A percentile compares a stretch with the other conserved stretches of the same genome.
Evolutionary conservation across 2,888 invertebrate genomes (phyloP).

Genomic region (Antheraea yamamai): DNA sequence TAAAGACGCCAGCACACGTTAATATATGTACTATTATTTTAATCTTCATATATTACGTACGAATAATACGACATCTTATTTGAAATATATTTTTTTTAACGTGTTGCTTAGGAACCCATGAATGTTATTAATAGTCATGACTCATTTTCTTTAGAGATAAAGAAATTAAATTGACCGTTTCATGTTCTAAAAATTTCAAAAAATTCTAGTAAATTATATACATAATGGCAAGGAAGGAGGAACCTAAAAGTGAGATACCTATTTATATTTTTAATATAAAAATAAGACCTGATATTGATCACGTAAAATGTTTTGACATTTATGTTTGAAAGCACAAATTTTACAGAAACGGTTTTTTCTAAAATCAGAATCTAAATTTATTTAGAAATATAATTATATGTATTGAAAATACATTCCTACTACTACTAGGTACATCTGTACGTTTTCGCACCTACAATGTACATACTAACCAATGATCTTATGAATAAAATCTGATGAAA

Average conservation of each 20-base stretch:
- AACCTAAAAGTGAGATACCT: slow-evolving; percentile 57
- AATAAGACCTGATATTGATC: slow-evolving; percentile 3
- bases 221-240: slow-evolving; percentile 65
- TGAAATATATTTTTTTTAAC: neutral
- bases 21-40: too few relatives aligned
- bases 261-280: neutral
- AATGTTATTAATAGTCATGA: neutral
- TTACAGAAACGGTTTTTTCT: neutral
- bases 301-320: neutral
- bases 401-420: too few relatives aligned
- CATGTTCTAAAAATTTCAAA: slow-evolving; percentile 51
- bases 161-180: slow-evolving; percentile 13
- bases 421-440: too few relatives aligned
- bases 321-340: neutral
- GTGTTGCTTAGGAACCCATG: slow-evolving; percentile 43
- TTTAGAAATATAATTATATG: too few relatives aligned
- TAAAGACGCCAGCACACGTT: too few relatives aligned
- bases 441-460: too few relatives aligned
- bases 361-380: neutral
- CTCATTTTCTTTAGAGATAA: neutral
- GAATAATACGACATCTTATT: too few relatives aligned
- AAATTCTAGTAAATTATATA: slow-evolving; percentile 47
- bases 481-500: too few relatives aligned
- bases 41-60: neutral
- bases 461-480: too few relatives aligned